Evolutionary conservation across 2,888 invertebrate genomes (phyloP).

Genomic region (Limnephilus marmoratus): DNA sequence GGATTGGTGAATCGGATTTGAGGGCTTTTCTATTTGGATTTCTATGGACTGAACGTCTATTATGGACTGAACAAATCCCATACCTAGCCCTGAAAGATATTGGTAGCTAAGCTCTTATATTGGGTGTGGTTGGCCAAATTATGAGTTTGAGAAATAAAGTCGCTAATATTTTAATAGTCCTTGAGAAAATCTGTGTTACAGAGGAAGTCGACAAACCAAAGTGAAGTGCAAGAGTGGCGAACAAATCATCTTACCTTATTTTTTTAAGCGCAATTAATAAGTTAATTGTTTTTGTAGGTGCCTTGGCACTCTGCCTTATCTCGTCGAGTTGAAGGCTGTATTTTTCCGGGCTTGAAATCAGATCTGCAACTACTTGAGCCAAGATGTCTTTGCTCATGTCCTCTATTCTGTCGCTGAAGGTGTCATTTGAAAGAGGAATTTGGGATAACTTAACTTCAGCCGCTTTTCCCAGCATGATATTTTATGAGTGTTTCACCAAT

Average conservation of each 20-base stretch:
- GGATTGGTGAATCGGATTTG: neutral
- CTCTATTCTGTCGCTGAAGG: conserved; percentile 31
- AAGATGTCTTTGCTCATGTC: conserved; percentile 36
- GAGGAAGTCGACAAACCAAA: neutral
- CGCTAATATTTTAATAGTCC: neutral
- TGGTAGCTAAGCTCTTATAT: too few relatives aligned
- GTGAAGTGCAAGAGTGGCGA: neutral
- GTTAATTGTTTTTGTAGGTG: neutral
- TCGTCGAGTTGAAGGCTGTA: conserved; percentile 39
- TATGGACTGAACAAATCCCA: too few relatives aligned
- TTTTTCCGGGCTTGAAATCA: conserved; percentile 24
- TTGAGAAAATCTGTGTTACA: neutral
- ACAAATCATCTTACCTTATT: neutral
- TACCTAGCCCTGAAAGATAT: too few relatives aligned
- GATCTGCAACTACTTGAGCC: conserved; percentile 43
- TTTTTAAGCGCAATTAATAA: neutral
- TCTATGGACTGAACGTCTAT: neutral
- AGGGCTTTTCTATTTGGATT: neutral
- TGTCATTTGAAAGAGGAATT: conserved; percentile 19
- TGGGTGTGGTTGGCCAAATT: too few relatives aligned
- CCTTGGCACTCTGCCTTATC: neutral
- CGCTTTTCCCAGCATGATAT: neutral
- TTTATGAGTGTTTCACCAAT: too few relatives aligned
- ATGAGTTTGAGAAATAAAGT: neutral
- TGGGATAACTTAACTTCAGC: neutral